phyloP scores from a whole-genome alignment of 2,888 invertebrate genomes.

The Macaria liturata region DNA sequence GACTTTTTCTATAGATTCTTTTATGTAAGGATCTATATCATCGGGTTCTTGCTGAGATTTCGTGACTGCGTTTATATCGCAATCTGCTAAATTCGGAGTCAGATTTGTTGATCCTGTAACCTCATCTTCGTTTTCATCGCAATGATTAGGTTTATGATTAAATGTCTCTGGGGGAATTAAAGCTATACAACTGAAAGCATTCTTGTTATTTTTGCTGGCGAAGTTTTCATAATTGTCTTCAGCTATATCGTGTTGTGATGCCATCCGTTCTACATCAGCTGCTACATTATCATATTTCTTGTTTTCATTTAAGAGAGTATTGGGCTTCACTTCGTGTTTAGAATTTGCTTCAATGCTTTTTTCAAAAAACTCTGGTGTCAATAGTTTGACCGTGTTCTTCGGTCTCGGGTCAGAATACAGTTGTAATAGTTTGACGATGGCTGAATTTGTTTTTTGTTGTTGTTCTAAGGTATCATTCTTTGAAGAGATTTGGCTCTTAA shows the following conservation, averaged over 20 bases:
- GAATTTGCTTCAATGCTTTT: not conserved
- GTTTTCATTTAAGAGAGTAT: too few relatives aligned
- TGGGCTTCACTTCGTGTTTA: too few relatives aligned
- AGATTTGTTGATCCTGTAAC: not conserved
- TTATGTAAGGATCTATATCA: not conserved
- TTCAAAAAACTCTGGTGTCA: constrained; percentile 54
- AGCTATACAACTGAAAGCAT: too few relatives aligned
- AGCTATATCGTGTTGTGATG: too few relatives aligned
- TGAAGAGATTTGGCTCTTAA: constrained; percentile 49
- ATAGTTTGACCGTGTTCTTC: constrained; percentile 41
- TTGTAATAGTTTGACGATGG: constrained; percentile 57
- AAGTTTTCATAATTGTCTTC: too few relatives aligned
- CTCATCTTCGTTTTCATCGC: too few relatives aligned
- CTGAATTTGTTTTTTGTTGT: constrained; percentile 47
- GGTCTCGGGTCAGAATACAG: constrained; percentile 40
- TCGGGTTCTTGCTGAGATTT: not conserved
- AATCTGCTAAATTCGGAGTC: constrained; percentile 5
- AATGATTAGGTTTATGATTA: too few relatives aligned
- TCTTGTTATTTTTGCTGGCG: too few relatives aligned
- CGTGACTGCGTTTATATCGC: not conserved
- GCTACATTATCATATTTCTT: too few relatives aligned
- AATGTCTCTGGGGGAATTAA: too few relatives aligned
- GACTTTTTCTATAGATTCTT: constrained; percentile 31
- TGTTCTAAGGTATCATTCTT: constrained; percentile 41
- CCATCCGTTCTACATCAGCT: too few relatives aligned